Evolutionary conservation across 2,888 invertebrate genomes (phyloP).

Genomic region (Heliconius ethilla): DNA sequence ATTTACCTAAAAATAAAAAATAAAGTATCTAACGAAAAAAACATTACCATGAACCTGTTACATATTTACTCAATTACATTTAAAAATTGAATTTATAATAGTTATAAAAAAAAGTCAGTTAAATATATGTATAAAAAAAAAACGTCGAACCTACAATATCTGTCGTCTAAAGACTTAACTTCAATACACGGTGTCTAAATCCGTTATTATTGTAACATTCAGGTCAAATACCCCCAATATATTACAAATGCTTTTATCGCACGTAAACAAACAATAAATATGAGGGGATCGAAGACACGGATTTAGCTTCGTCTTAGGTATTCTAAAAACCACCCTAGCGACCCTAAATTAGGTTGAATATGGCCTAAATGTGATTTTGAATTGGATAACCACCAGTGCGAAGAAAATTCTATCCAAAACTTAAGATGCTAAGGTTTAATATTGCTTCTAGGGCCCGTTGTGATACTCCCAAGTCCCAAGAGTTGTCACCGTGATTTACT

Average conservation of each 20-base stretch:
- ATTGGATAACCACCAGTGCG: constrained; percentile 22
- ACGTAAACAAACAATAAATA: constrained; percentile 56
- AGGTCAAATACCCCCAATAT: constrained; percentile 45
- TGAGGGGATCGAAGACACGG: constrained; percentile 32
- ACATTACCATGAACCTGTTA: too few relatives aligned
- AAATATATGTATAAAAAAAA: too few relatives aligned
- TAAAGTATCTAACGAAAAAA: too few relatives aligned
- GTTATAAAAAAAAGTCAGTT: too few relatives aligned
- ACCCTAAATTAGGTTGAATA: constrained; percentile 44
- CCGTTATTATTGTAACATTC: constrained; percentile 18
- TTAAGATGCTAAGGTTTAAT: constrained; percentile 38
- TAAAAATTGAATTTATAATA: too few relatives aligned
- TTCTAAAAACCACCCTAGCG: constrained; percentile 43
- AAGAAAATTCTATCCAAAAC: constrained; percentile 39
- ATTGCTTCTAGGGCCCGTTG: constrained; percentile 46
- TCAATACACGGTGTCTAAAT: neutral
- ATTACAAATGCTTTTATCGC: constrained; percentile 52
- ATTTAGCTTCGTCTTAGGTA: constrained; percentile 33
- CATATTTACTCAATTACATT: too few relatives aligned
- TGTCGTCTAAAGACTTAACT: neutral
- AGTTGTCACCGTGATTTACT: constrained; percentile 58
- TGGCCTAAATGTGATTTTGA: constrained; percentile 41
- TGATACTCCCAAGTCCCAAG: constrained; percentile 47
- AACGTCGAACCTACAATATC: neutral
- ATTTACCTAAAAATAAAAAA: too few relatives aligned